Evolutionary conservation across 92 coral and sea anemone genomes (phyloP).

Genomic region (Montipora capitata): DNA sequence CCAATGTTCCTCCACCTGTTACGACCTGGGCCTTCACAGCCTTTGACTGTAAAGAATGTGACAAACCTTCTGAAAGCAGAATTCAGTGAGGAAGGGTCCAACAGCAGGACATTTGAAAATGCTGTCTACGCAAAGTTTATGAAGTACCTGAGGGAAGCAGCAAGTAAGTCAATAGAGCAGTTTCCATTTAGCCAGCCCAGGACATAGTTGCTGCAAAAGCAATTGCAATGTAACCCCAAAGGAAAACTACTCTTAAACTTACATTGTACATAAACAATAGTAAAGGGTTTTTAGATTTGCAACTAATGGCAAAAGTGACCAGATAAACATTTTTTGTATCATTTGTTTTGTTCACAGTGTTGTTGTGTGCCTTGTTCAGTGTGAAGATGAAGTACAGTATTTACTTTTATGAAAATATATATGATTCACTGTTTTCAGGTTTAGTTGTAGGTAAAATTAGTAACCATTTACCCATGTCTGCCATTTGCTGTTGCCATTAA

Average conservation of each 20-base stretch:
- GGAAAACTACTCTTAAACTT: too few species aligned
- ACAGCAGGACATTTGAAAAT: constrained; percentile 65
- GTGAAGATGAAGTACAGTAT: constrained; percentile 25
- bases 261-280: too few species aligned
- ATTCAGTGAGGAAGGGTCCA: constrained; percentile 77
- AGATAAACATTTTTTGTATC: too few species aligned
- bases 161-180: constrained; percentile 67
- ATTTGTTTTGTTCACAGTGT: too few species aligned
- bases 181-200: too few species aligned
- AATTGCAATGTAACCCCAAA: background rate
- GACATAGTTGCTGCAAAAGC: too few species aligned
- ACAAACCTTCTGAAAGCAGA: constrained; percentile 61
- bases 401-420: constrained; percentile 10
- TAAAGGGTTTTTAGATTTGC: background rate
- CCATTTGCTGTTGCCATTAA: too few species aligned
- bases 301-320: too few species aligned
- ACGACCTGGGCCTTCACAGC: constrained; percentile 24
- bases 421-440: too few species aligned
- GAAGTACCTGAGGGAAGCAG: constrained; percentile 83
- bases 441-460: too few species aligned
- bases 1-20: constrained; percentile 71
- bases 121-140: constrained; percentile 69
- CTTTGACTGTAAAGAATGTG: constrained; percentile 70
- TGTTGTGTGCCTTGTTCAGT: constrained; percentile 33
- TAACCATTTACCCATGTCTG: too few species aligned